A percentile compares a stretch with the other conserved stretches of the same genome.
Evolutionary conservation across 2,888 invertebrate genomes (phyloP).

Genomic region (Oxystoma pomonae): DNA sequence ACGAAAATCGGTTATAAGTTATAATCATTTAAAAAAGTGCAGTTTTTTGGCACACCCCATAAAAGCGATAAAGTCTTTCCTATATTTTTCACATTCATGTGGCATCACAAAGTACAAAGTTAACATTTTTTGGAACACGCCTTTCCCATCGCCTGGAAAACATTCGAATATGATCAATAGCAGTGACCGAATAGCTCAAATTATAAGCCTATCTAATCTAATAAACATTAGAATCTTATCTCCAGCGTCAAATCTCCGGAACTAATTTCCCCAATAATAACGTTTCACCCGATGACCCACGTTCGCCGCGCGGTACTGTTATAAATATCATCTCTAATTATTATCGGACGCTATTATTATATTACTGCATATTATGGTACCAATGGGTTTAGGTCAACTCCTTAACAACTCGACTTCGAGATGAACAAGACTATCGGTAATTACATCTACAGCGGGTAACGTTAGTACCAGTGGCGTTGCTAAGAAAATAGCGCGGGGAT

Average conservation of each 20-base stretch:
- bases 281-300: neutral
- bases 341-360: neutral
- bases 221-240: neutral
- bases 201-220: neutral
- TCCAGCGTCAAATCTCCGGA: neutral
- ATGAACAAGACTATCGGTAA: neutral
- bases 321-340: neutral
- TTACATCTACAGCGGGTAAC: neutral
- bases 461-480: neutral
- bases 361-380: neutral
- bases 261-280: neutral
- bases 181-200: too few species aligned
- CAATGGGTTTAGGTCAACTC: neutral
- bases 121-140: too few species aligned
- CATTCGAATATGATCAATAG: too few species aligned
- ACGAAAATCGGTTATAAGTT: too few species aligned
- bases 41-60: too few species aligned
- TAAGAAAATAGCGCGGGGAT: too few species aligned
- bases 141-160: too few species aligned
- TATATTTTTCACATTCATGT: too few species aligned
- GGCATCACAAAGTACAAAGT: too few species aligned
- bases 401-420: neutral
- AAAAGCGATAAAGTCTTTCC: too few species aligned
- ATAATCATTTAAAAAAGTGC: too few species aligned
- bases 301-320: neutral